phyloP scores from a whole-genome alignment of 2,888 invertebrate genomes.

The Leuctra nigra region DNA sequence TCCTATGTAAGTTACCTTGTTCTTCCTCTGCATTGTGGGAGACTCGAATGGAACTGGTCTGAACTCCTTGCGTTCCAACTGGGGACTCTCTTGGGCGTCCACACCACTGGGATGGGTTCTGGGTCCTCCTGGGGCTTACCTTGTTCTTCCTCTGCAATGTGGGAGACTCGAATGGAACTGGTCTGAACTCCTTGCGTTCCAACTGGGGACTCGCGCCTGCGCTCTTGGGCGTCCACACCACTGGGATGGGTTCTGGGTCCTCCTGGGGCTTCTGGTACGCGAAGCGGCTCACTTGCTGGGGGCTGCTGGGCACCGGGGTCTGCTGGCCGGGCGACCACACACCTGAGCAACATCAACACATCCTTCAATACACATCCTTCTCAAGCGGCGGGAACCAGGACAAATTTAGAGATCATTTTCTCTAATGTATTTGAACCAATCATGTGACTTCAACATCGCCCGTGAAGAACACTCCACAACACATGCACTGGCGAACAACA shows the following conservation, averaged over 20 bases:
- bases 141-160: constrained; percentile 50
- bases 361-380: too few species aligned
- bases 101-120: constrained; percentile 56
- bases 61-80: constrained; percentile 67
- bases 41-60: constrained; percentile 71
- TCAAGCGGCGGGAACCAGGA: too few species aligned
- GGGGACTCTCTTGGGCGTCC: constrained; percentile 76
- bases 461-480: too few species aligned
- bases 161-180: constrained; percentile 69
- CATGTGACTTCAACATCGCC: too few species aligned
- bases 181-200: constrained; percentile 71
- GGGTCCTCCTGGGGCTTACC: not conserved
- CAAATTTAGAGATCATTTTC: too few species aligned
- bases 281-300: constrained; percentile 24
- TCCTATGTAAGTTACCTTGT: too few species aligned
- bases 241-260: constrained; percentile 43
- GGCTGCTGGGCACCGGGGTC: constrained; percentile 37
- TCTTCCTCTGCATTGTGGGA: constrained; percentile 53
- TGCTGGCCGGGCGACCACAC: constrained; percentile 54
- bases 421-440: too few species aligned
- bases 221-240: constrained; percentile 72
- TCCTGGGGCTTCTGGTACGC: constrained; percentile 4
- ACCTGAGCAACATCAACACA: constrained; percentile 43
- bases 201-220: constrained; percentile 64
- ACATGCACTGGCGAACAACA: too few species aligned